Evolutionary conservation across 2,113 vertebrate genomes (phyloP).

Genomic region (Nyctereutes procyonoides): DNA sequence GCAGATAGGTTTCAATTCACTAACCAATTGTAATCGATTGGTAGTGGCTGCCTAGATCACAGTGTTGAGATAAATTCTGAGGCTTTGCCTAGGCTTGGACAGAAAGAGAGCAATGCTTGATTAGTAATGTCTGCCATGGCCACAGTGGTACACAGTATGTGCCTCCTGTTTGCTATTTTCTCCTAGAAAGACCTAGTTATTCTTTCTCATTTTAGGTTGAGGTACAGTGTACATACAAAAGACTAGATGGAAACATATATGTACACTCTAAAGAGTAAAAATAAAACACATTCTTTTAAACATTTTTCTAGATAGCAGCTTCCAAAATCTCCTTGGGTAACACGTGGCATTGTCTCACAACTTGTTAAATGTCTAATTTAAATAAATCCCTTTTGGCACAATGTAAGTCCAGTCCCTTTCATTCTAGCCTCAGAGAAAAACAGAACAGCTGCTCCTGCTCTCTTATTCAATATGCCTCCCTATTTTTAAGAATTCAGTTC

Average conservation of each 20-base stretch:
- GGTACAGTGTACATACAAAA: constrained; percentile 31
- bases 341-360: constrained; percentile 73
- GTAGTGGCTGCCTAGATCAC: background rate
- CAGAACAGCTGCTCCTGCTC: constrained; percentile 72
- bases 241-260: constrained; percentile 49
- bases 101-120: background rate
- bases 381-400: constrained; percentile 72
- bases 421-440: constrained; percentile 66
- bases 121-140: constrained; percentile 25
- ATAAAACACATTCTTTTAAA: constrained; percentile 61
- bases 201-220: constrained; percentile 32
- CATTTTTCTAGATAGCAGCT: constrained; percentile 66
- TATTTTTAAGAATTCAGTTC: constrained; percentile 78
- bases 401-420: constrained; percentile 58
- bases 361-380: constrained; percentile 77
- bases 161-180: background rate
- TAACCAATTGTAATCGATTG: background rate
- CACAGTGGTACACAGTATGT: background rate
- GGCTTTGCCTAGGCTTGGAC: background rate
- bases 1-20: background rate
- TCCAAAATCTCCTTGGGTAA: constrained; percentile 56
- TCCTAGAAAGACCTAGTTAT: constrained; percentile 53
- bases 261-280: constrained; percentile 56
- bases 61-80: background rate
- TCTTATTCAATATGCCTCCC: constrained; percentile 72